phyloP scores from a whole-genome alignment of 2,888 invertebrate genomes.

The Balanococcus diminutus region DNA sequence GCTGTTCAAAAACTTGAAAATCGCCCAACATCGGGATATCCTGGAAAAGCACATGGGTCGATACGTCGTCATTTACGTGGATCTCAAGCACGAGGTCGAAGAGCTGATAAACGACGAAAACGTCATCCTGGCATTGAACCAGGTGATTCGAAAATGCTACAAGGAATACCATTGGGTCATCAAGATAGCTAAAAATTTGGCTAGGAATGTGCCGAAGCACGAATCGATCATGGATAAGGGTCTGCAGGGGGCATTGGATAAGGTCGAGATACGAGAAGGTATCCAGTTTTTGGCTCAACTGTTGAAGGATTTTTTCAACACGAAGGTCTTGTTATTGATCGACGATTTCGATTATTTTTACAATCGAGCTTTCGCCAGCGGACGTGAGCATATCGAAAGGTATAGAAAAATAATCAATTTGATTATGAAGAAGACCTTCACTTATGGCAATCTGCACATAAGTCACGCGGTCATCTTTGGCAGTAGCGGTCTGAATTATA shows the following conservation, averaged over 20 bases:
- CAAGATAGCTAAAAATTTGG: neutral
- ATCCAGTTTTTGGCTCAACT: neutral
- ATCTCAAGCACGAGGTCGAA: neutral
- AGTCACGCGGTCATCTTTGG: neutral
- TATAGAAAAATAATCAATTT: neutral
- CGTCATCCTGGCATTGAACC: neutral
- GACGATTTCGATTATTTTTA: neutral
- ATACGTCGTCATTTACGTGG: neutral
- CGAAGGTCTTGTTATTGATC: neutral
- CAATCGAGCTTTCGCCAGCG: neutral
- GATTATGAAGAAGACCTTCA: neutral
- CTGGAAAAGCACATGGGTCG: neutral
- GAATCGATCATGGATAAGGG: neutral
- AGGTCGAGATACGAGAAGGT: neutral
- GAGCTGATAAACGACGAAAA: neutral
- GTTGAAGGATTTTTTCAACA: neutral
- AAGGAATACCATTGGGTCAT: neutral
- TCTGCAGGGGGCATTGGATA: neutral
- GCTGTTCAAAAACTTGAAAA: neutral
- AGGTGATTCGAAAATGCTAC: neutral
- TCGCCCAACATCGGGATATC: neutral
- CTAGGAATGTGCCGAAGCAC: neutral
- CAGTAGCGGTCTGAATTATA: neutral
- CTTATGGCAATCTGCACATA: neutral
- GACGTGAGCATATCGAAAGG: neutral